Evolutionary conservation across 2,797 vertebrate genomes (phyloP), one percentile per base, ranked within the genome.

Genomic region (Acestrorhynchus altus): DNA sequence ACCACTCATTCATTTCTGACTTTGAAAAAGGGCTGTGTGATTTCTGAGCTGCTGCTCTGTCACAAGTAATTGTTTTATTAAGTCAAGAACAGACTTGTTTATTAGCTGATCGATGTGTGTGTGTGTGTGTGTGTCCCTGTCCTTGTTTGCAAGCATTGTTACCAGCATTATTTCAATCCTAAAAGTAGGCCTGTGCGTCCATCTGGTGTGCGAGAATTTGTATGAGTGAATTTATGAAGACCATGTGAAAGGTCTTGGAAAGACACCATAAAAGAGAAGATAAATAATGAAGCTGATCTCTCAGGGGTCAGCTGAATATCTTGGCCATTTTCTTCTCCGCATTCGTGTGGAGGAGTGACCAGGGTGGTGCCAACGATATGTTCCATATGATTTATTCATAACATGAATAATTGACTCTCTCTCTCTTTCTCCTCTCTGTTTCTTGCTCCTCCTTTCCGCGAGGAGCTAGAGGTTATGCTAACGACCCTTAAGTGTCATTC

Each of bases 341-440:
- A 12, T 20, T 22, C 54, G 47, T 22, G 15, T 42, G n/a, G 75
- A 44, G 35, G n/a, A 5, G 35, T 78, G 81, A 72, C 73, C 60
- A 47, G 31, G 54, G 61, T 60, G 63, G 39, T 60, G 76, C 52
- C 31, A 16, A 46, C 47, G 72, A 68, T 59, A 74, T 77, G 74
- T 69, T 46, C 61, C 49, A 44, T 47, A 74, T 81, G 74, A 73
- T 80, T 84, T 52, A 79, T 84, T 78, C 66, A 81, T 82, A 24
- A 63, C 54, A 66, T 86, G 80, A 85, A 83, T 85, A 79, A 86
- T 81, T 80, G 56, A 84, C 75, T 74, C 67, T 49, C 42, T 35
- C 31, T 57, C 24, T 12, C 72, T 49, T 44, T 54, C 46, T 47
- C 46, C 59, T 51, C 39, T 76, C 71, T 72, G 66, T 57, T 67